Base-by-base conservation (phyloP, 2,888 invertebrate species). In the Platynereis dumerilii region DNA sequence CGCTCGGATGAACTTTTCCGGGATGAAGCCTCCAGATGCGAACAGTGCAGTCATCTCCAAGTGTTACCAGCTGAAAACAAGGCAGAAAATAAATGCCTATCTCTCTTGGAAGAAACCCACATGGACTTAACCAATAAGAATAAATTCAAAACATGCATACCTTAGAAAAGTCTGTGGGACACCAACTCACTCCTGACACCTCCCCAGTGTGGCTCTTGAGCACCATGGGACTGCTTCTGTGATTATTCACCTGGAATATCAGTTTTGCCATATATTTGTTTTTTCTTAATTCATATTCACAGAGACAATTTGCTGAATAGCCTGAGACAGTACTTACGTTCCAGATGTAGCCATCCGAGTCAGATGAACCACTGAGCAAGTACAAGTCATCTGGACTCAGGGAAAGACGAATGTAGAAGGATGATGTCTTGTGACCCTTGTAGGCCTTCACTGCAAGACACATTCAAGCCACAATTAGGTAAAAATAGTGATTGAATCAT, bases 341-440 rank as follows among this genome's bases (percentile, higher is more conserved):
- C 94, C 95, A 96, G 61, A 96, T 89, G 79, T 94, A 94, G 0
- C 93, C 94, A 74, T 89, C 87, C 73, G 91, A 90, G 84, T 94
- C 93, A 76, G 91, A 91, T 74, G 94, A 94, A n/a, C 95, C 95
- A 82, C 93, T 93, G 0, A 93, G 86, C 28, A 96, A 85, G 84
- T 92, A 95, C 69, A 87, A 85, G 2, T 91, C 90, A 84, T 94
- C 93, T 0, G 90, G 89, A 79, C 92, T 93, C 34, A 95, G 86
- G 69, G 90, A 88, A 0, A 92, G 88, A 83, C 93, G 94, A 42
- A 95, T 91, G 83, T 92, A 95, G 85, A 92, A 94, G 0, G 92
- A 90, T 62, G 88, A 87, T 82, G 91, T 92, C 74, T 90, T 88
- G 81, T 93, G 91, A 0, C 95, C 95, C 66, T 80, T 81, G 78